Conservation (phyloP, 2,797 vertebrate genomes). For the Ibycter americanus region DNA sequence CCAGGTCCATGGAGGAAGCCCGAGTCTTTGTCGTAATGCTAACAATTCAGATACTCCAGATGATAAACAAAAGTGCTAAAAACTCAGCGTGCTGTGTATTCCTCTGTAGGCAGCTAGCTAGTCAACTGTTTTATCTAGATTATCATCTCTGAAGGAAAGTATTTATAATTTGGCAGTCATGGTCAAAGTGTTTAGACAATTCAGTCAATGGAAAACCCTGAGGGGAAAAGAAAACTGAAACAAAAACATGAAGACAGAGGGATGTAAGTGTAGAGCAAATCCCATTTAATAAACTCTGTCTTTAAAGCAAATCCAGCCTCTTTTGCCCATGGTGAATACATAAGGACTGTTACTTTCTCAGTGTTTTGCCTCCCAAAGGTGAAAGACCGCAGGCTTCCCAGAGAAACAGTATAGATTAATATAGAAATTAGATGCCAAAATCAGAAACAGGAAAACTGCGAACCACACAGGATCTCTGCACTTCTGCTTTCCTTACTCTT, state of each 20-base stretch:
- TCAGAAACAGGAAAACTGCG: not conserved
- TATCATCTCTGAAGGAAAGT: slow-evolving; percentile 14
- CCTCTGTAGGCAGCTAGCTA: not conserved
- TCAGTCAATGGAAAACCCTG: slow-evolving; percentile 11
- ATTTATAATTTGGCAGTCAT: not conserved
- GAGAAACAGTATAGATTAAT: not conserved
- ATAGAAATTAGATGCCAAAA: not conserved
- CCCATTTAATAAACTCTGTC: not conserved
- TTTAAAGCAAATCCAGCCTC: not conserved
- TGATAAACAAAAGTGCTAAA: not conserved
- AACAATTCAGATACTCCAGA: not conserved
- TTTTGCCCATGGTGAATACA: not conserved
- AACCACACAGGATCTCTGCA: not conserved
- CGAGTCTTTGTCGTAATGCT: not conserved
- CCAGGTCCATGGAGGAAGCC: not conserved
- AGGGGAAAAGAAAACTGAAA: not conserved
- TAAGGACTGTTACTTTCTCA: not conserved
- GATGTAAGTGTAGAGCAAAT: not conserved
- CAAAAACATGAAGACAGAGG: not conserved
- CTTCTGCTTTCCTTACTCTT: not conserved
- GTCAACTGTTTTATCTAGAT: not conserved
- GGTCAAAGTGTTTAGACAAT: slow-evolving; percentile 34
- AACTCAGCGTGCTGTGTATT: fast-evolving
- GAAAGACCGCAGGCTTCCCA: not conserved
- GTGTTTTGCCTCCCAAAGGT: not conserved